Conservation (phyloP, 1,140 invertebrate species). For the Drosophila subpulchrella region DNA sequence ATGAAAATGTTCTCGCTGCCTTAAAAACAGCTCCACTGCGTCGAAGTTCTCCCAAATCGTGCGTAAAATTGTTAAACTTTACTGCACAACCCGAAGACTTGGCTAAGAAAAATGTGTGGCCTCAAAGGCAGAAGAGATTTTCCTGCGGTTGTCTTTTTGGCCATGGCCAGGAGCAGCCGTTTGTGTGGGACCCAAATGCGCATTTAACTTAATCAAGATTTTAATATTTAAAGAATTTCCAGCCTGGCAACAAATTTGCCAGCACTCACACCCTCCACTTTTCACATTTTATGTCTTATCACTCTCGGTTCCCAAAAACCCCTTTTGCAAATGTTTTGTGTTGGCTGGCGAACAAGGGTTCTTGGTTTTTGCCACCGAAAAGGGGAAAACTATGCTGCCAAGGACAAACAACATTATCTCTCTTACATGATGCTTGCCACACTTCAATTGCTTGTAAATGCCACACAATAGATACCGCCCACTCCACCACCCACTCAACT, state of each 20-base stretch:
- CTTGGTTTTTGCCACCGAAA: constrained; percentile 18
- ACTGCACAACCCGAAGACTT: constrained; percentile 19
- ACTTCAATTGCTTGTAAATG: constrained; percentile 76
- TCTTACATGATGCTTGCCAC: constrained; percentile 59
- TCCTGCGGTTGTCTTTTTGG: constrained; percentile 15
- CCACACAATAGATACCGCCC: constrained; percentile 63
- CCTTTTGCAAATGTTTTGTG: constrained; percentile 19
- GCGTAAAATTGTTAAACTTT: constrained; percentile 65
- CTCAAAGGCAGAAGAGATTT: constrained; percentile 57
- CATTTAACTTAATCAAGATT: constrained; percentile 83
- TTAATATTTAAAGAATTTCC: constrained; percentile 81
- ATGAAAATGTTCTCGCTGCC: constrained; percentile 48
- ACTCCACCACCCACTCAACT: constrained; percentile 12
- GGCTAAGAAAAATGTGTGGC: constrained; percentile 11
- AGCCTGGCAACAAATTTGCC: constrained; percentile 49
- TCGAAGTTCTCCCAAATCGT: constrained; percentile 56
- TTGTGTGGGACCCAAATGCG: constrained; percentile 64
- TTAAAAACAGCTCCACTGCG: constrained; percentile 28
- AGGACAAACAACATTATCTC: constrained; percentile 75
- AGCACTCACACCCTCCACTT: constrained; percentile 9
- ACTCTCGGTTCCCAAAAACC: constrained; percentile 8
- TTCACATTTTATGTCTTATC: constrained; percentile 27
- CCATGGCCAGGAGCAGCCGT: neutral
- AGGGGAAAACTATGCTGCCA: constrained; percentile 52
- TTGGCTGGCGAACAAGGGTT: constrained; percentile 48